phyloP scores from a whole-genome alignment of 2,888 invertebrate genomes.

The Parochlus steinenii region DNA sequence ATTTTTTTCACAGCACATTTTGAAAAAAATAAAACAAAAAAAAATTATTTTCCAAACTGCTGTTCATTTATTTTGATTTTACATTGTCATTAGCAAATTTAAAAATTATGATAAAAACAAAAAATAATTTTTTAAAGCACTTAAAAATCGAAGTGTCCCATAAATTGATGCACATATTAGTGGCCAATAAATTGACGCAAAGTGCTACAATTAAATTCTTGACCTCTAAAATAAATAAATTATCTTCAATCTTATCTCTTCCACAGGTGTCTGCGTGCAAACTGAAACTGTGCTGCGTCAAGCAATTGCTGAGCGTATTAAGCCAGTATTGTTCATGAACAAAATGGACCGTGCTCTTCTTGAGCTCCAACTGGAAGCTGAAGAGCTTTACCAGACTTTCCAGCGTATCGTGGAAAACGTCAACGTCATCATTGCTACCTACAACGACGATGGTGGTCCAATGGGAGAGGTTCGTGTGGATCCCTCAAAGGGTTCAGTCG shows the following conservation, averaged over 20 bases:
- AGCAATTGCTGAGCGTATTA: constrained; percentile 98
- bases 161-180: too few species aligned
- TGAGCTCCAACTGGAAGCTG: constrained; percentile 89
- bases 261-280: constrained; percentile 94
- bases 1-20: too few species aligned
- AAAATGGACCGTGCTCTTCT: constrained; percentile 99
- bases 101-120: too few species aligned
- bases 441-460: constrained; percentile 92
- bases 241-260: constrained; percentile 11
- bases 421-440: constrained; percentile 99
- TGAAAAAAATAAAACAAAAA: too few species aligned
- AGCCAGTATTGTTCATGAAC: constrained; percentile 99
- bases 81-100: too few species aligned
- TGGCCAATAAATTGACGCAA: too few species aligned
- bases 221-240: not conserved
- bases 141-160: too few species aligned
- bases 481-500: constrained; percentile 96
- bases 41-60: too few species aligned
- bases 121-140: too few species aligned
- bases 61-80: too few species aligned
- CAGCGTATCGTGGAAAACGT: constrained; percentile 99
- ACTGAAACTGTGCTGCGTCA: constrained; percentile 99
- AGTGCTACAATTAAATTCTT: too few species aligned
- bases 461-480: constrained; percentile 99
- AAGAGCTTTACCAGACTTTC: constrained; percentile 97